Conservation (phyloP, 2,113 vertebrate species). For the Clarias gariepinus region DNA sequence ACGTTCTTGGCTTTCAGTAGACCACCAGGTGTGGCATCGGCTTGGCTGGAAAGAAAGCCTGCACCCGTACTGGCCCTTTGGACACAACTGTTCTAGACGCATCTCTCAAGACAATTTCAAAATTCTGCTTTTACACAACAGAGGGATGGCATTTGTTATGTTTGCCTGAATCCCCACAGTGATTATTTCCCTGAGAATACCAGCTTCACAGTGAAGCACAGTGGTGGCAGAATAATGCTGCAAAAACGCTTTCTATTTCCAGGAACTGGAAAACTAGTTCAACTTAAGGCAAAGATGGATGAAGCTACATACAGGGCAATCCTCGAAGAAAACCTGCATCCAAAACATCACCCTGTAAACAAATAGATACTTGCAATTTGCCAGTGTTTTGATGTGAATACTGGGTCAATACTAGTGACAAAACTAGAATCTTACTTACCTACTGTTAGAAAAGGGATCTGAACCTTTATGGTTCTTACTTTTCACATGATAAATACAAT, state of each 20-base stretch:
- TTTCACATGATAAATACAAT: background rate
- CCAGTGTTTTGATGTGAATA: background rate
- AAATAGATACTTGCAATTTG: background rate
- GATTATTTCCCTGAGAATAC: background rate
- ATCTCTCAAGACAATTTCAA: background rate
- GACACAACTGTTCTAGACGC: background rate
- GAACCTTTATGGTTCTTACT: background rate
- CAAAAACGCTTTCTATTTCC: background rate
- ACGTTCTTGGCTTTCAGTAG: too few species aligned
- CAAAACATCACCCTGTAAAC: background rate
- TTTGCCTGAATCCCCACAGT: background rate
- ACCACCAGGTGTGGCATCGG: too few species aligned
- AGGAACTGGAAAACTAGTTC: background rate
- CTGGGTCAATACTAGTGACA: background rate
- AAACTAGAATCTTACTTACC: background rate
- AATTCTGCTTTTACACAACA: background rate
- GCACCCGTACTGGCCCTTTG: too few species aligned
- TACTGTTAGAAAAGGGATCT: background rate
- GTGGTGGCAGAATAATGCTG: background rate
- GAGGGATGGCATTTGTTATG: background rate
- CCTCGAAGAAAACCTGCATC: background rate
- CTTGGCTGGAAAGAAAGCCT: too few species aligned
- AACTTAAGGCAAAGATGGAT: background rate
- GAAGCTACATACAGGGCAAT: background rate
- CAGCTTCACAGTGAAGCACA: background rate